Evolutionary conservation across 2,888 invertebrate species (phyloP).

Genomic region (Eledona agricola): DNA sequence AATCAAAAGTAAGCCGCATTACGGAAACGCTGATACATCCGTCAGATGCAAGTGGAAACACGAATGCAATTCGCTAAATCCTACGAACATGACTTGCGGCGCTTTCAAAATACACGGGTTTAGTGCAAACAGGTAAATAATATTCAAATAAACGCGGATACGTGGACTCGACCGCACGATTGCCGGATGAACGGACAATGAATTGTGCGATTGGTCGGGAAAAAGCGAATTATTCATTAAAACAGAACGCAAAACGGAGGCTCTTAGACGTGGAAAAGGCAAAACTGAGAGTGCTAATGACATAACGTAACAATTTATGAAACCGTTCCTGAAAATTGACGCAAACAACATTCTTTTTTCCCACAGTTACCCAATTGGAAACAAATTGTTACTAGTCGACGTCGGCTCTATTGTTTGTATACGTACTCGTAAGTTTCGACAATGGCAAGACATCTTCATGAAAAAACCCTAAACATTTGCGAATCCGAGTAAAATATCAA

Average conservation of each 20-base stretch:
- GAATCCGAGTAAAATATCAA: neutral
- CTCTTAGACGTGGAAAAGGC: no score
- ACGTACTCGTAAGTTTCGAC: no score
- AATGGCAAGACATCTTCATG: no score
- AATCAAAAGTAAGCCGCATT: slow-evolving; percentile 35
- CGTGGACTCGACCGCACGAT: slow-evolving; percentile 25
- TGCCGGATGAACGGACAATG: slow-evolving; percentile 26
- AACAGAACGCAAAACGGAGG: no score
- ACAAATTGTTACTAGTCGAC: no score
- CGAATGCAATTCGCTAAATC: slow-evolving; percentile 41
- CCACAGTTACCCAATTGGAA: slow-evolving; percentile 24
- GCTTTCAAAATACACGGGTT: slow-evolving; percentile 21
- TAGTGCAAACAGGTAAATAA: slow-evolving; percentile 24
- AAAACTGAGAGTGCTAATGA: no score
- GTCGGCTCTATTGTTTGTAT: slow-evolving; percentile 20
- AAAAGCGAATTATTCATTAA: no score
- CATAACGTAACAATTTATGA: no score
- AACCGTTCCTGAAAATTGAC: no score
- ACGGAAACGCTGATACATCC: slow-evolving; percentile 38
- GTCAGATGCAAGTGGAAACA: slow-evolving; percentile 38
- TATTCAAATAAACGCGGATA: slow-evolving; percentile 28
- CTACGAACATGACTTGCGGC: slow-evolving; percentile 41
- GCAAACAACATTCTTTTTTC: slow-evolving; percentile 8
- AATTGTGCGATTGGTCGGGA: no score
- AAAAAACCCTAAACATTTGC: no score